phyloP scores from a whole-genome alignment of 2,888 invertebrate species.

The Argyra leucocephala region DNA sequence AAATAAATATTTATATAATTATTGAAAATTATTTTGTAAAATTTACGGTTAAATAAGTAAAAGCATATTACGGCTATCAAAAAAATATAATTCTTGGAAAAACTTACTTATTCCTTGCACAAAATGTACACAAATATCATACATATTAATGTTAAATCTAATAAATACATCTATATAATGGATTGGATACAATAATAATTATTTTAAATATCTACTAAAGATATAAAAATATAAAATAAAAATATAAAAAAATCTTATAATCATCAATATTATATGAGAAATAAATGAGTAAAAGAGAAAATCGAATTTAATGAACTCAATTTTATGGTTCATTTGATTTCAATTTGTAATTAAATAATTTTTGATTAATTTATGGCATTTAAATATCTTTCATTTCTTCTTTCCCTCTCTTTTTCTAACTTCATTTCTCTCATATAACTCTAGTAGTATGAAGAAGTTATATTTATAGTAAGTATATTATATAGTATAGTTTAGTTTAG shows the following conservation, averaged over 20 bases:
- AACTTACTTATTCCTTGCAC: neutral
- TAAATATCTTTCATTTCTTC: too few relatives aligned
- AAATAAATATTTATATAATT: constrained; percentile 2
- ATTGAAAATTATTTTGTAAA: neutral
- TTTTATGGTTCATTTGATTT: constrained; percentile 3
- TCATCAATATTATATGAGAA: neutral
- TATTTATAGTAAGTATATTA: too few relatives aligned
- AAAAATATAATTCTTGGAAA: neutral
- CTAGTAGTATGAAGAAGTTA: too few relatives aligned
- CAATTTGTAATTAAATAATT: constrained; percentile 3
- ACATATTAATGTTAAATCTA: too few relatives aligned
- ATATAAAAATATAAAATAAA: neutral
- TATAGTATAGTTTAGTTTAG: too few relatives aligned
- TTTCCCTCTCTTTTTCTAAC: too few relatives aligned
- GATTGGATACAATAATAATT: too few relatives aligned
- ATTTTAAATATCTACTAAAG: neutral
- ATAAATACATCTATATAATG: too few relatives aligned
- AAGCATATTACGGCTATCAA: neutral
- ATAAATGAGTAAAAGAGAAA: neutral
- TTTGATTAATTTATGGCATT: constrained; percentile 1
- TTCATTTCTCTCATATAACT: too few relatives aligned
- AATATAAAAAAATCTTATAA: neutral
- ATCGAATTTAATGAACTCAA: neutral
- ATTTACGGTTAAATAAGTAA: neutral
- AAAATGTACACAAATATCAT: neutral